These are phyloP conservation scores for Acrobasis repandana DNA, from an alignment of 2,888 invertebrate species.

Conservation along the genomic window DNA sequence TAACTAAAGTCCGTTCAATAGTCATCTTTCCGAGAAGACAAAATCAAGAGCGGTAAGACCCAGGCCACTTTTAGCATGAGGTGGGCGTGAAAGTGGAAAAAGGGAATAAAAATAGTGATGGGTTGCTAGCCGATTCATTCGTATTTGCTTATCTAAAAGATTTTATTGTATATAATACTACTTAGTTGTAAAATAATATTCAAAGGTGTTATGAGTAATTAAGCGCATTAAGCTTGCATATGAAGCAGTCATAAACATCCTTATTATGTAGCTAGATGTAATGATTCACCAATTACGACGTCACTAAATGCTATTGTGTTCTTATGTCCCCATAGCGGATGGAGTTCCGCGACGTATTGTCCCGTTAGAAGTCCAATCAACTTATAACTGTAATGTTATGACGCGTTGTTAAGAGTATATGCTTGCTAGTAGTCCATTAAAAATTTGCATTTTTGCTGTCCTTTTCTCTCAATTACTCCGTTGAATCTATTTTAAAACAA, in stretches of 20 bases:
- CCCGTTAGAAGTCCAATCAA: slow-evolving; percentile 61
- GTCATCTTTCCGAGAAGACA: too few relatives aligned
- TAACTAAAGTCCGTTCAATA: too few relatives aligned
- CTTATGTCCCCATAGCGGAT: slow-evolving; percentile 3
- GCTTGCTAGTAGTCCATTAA: too few relatives aligned
- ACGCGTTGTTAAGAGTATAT: slow-evolving; percentile 38
- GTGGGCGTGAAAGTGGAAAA: too few relatives aligned
- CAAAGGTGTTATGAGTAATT: not conserved
- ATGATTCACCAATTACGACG: slow-evolving; percentile 17
- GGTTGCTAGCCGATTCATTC: too few relatives aligned
- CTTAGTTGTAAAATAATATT: not conserved
- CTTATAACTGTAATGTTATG: slow-evolving; percentile 62
- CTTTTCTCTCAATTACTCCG: too few relatives aligned
- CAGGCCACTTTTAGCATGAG: too few relatives aligned
- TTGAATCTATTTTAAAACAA: too few relatives aligned
- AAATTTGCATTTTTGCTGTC: not conserved
- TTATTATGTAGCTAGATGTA: slow-evolving; percentile 2
- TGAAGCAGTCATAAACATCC: not conserved
- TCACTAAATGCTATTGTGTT: slow-evolving; percentile 12
- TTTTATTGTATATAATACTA: too few relatives aligned
- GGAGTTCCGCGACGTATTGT: slow-evolving; percentile 25
- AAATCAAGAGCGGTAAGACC: too few relatives aligned
- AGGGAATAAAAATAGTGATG: too few relatives aligned
- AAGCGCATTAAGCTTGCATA: not conserved
- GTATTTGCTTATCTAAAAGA: too few relatives aligned